A percentile compares a stretch with the other conserved stretches of the same genome.
Conservation (phyloP, 2,888 invertebrate genomes). For the Crepidodera aurea region DNA sequence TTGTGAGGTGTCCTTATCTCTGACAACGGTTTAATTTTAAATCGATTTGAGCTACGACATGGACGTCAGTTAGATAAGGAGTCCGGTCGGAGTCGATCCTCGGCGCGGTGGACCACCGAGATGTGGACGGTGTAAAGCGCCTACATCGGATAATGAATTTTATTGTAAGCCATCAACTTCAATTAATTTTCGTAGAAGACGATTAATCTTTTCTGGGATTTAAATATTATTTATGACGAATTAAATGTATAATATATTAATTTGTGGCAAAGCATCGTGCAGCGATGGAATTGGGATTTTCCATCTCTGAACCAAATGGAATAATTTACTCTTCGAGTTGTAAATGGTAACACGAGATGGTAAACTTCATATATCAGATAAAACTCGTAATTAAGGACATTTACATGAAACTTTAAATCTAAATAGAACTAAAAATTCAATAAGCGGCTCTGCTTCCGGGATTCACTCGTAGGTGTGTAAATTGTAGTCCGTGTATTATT, state of each 20-base stretch:
- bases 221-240: constrained; percentile 6
- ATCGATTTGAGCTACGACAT: constrained; percentile 60
- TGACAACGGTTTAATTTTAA: constrained; percentile 62
- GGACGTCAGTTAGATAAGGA: constrained; percentile 58
- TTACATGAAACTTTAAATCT: too few species aligned
- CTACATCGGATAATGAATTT: constrained; percentile 25
- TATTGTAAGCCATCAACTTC: constrained; percentile 16
- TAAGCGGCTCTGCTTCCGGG: too few species aligned
- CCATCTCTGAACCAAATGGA: too few species aligned
- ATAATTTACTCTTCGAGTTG: too few species aligned
- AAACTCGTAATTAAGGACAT: too few species aligned
- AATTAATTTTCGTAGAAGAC: constrained; percentile 23
- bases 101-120: constrained; percentile 23
- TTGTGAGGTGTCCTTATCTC: constrained; percentile 54
- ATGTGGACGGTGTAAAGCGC: constrained; percentile 17
- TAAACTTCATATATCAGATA: too few species aligned
- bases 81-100: constrained; percentile 4
- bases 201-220: constrained; percentile 16
- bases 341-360: too few species aligned
- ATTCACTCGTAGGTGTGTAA: too few species aligned
- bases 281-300: constrained; percentile 40
- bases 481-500: too few species aligned
- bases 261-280: constrained; percentile 21
- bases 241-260: background rate
- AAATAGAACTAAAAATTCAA: too few species aligned